Evolutionary conservation across 1,140 invertebrate genomes (phyloP).

Genomic region (Carposina sasakii): DNA sequence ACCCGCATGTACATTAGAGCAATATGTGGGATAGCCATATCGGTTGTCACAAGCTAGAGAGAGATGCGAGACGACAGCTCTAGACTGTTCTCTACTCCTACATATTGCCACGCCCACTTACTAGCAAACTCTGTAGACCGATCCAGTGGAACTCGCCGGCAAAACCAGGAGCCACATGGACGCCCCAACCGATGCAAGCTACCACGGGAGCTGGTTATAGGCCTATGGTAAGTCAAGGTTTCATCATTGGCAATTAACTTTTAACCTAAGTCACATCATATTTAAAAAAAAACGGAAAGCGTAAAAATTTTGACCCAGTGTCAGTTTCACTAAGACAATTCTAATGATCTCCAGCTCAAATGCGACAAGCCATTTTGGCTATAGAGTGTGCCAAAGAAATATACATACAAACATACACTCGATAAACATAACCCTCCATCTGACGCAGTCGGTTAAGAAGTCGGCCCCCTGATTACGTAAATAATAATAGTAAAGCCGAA

Average conservation of each 20-base stretch:
- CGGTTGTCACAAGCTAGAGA: too few species aligned
- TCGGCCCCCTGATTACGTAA: too few species aligned
- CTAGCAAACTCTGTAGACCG: slow-evolving; percentile 76
- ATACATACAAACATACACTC: neutral
- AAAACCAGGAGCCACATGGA: slow-evolving; percentile 84
- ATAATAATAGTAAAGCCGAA: too few species aligned
- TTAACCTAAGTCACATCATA: neutral
- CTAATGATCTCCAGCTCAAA: neutral
- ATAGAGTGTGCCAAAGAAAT: neutral
- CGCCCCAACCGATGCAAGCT: slow-evolving; percentile 88
- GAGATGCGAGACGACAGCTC: too few species aligned
- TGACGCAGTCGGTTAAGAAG: too few species aligned
- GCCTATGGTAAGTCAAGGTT: slow-evolving; percentile 81
- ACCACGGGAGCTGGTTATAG: slow-evolving; percentile 88
- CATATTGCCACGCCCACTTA: too few species aligned
- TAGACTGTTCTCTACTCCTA: too few species aligned
- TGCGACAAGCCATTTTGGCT: neutral
- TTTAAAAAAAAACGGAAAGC: neutral
- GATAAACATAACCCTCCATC: too few species aligned
- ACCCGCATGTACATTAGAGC: too few species aligned
- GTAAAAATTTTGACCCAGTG: neutral
- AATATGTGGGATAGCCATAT: too few species aligned
- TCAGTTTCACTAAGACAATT: neutral
- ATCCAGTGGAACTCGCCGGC: slow-evolving; percentile 91
- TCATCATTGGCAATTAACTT: neutral